Evolutionary conservation across 2,797 vertebrate genomes (phyloP), one percentile per base, ranked within the genome.

Genomic region (Menidia menidia): DNA sequence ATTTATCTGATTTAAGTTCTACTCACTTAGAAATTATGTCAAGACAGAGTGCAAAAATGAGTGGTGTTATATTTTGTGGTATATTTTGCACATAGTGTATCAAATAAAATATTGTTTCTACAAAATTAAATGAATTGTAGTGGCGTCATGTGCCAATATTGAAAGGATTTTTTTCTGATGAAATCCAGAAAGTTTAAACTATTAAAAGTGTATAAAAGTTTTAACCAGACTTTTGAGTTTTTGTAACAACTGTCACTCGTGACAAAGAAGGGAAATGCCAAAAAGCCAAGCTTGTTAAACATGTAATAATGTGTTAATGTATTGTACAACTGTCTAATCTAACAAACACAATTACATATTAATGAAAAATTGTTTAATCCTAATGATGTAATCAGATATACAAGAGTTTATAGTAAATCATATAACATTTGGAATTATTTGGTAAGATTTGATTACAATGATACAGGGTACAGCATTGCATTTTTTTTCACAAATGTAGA

Each of bases 21-120:
- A 48, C 6, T 52, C 5, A 62, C n/a, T 16, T 32, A 2, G 4
- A n/a, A 13, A 47, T 54, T 19, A 64, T 75, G 10, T 64, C 59
- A 78, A 73, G 25, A 14, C 7, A n/a, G 45, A 57, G 56, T 74
- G 60, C 57, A 82, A 67, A 6, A 71, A 1, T 53, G 11, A 64
- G 57, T 25, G 25, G 25, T 25, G 25, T 25, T 25, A 25, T 25
- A 25, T 25, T 32, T 10, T 67, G 52, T 58, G 18, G 55, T 11
- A 50, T 48, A 59, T 83, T 77, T 81, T 77, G 48, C 68, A 79
- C 4, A 68, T 73, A 85, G 12, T 68, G 59, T 73, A 71, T 84
- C 78, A 51, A 77, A 85, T 83, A 85, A 78, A 83, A 33, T 16
- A 2, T 30, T 4, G 57, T 10, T 30, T 4, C 14, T 52, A 30